A percentile compares a stretch with the other conserved stretches of the same genome.
These are phyloP conservation scores for Cochlearius cochlearius DNA, from an alignment of 2,113 vertebrate species.

Conservation along the genomic window DNA sequence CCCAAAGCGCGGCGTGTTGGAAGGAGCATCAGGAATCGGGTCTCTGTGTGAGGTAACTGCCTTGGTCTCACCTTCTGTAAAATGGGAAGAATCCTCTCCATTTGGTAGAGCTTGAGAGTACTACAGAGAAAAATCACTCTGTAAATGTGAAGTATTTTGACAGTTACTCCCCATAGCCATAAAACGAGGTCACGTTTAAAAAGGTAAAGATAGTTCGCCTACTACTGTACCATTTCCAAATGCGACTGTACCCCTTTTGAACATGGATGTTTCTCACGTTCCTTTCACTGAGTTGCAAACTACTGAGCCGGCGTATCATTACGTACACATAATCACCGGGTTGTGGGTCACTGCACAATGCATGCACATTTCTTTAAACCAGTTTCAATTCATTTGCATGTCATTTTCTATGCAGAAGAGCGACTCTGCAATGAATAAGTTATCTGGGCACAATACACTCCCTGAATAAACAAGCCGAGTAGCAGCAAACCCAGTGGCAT, in stretches of 20 bases:
- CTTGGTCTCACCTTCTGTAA: neutral
- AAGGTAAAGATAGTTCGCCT: neutral
- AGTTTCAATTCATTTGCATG: neutral
- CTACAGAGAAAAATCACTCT: neutral
- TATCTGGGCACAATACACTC: neutral
- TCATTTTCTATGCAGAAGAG: conserved; percentile 1
- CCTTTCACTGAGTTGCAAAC: neutral
- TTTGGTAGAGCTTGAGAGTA: neutral
- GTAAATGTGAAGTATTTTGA: neutral
- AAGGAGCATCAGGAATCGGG: neutral
- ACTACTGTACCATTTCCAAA: neutral
- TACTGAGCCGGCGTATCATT: neutral
- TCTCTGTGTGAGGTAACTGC: neutral
- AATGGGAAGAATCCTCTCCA: neutral
- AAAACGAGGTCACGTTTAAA: neutral
- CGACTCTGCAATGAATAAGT: neutral
- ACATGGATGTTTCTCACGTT: neutral
- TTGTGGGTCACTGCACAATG: neutral
- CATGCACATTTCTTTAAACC: neutral
- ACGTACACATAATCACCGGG: neutral
- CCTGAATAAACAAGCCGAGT: neutral
- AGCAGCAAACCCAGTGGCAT: neutral
- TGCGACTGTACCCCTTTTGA: neutral
- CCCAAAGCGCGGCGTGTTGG: fast-evolving
- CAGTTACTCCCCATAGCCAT: neutral